Conservation (phyloP, 2,113 vertebrate genomes). For the zebrafish (Danio rerio) region GRCz12tu NC_133191.1:21471501-21472000, state of each 20-base stretch:
- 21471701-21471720: no score
- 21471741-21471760: background rate
- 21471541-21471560: no score
- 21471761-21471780: background rate
- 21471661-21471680: no score
- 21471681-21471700: no score
- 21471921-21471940: background rate
- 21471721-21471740: background rate
- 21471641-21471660: no score
- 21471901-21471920: slow-evolving; percentile 99
- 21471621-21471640: no score
- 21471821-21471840: slow-evolving; percentile 91
- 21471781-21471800: background rate
- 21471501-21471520: no score
- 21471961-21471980: background rate
- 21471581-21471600: no score
- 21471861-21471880: slow-evolving; percentile 99
- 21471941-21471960: background rate
- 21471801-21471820: slow-evolving; percentile 45
- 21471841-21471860: slow-evolving; percentile 97
- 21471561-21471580: no score
- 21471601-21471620: no score
- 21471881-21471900: slow-evolving; percentile 97
- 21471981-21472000: background rate
- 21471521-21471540: no score